Evolutionary conservation across 1,140 invertebrate genomes (phyloP).

Genomic region (Elymnias hypermnestra): DNA sequence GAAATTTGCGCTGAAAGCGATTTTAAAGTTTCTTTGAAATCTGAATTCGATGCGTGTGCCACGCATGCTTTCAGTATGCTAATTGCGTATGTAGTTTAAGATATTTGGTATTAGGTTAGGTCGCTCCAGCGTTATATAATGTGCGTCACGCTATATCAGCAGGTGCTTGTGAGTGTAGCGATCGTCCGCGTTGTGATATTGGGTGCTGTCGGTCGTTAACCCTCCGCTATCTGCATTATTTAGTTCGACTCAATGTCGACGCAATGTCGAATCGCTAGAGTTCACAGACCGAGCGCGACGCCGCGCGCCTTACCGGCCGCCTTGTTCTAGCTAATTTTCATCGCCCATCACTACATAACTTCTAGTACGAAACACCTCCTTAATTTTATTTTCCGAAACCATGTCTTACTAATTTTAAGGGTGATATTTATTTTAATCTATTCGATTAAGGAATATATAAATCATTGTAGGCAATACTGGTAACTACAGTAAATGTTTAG

Average conservation of each 20-base stretch:
- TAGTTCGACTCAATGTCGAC: conserved; percentile 65
- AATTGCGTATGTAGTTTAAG: neutral
- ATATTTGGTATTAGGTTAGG: conserved; percentile 8
- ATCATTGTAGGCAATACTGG: neutral
- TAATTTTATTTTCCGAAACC: neutral
- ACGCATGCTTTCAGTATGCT: neutral
- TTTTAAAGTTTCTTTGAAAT: conserved; percentile 25
- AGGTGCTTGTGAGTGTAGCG: conserved; percentile 39
- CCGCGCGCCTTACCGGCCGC: conserved; percentile 44
- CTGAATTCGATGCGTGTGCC: conserved; percentile 2
- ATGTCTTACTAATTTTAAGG: neutral
- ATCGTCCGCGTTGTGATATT: conserved; percentile 54
- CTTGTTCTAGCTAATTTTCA: conserved; percentile 53
- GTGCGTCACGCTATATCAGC: conserved; percentile 34
- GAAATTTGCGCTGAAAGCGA: too few species aligned
- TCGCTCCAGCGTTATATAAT: conserved; percentile 35
- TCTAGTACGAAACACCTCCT: conserved; percentile 5
- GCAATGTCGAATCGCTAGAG: conserved; percentile 66
- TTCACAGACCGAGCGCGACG: conserved; percentile 54
- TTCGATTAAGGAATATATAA: too few species aligned
- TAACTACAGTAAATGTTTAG: neutral
- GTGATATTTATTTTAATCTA: too few species aligned
- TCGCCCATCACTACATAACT: conserved; percentile 13
- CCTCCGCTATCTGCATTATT: conserved; percentile 65
- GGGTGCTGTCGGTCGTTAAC: conserved; percentile 52